phyloP scores from a whole-genome alignment of 2,113 vertebrate species.

The Bagarius yarrelli region DNA sequence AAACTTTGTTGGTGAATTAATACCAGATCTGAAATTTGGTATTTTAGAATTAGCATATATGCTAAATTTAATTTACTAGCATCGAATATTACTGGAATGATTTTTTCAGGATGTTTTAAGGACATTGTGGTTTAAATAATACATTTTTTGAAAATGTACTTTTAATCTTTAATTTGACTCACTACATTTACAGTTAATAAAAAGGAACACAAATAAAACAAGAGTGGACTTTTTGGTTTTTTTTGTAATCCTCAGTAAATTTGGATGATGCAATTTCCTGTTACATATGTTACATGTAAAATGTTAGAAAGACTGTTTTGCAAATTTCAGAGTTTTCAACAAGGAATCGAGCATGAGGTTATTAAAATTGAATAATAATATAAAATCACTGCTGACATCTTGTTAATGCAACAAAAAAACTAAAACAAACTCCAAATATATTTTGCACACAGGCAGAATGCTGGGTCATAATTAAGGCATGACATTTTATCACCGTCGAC shows the following conservation, averaged over 20 bases:
- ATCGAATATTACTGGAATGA: neutral
- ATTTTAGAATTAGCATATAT: neutral
- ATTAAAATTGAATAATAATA: too few species aligned
- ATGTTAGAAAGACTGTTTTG: too few species aligned
- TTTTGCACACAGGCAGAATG: slow-evolving; percentile 16
- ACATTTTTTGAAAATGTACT: neutral
- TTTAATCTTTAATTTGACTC: neutral
- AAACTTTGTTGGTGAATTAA: neutral
- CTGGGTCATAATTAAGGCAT: slow-evolving; percentile 50
- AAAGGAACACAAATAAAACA: too few species aligned
- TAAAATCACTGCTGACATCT: slow-evolving; percentile 29
- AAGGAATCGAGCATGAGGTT: too few species aligned
- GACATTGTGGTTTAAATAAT: neutral
- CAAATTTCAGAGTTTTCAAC: too few species aligned
- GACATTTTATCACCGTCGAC: slow-evolving; percentile 38
- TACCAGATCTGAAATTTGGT: neutral
- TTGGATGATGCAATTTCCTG: too few species aligned
- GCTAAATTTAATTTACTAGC: neutral
- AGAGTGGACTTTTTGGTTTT: too few species aligned
- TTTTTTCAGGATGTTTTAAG: neutral
- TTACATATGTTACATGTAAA: too few species aligned
- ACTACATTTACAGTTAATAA: too few species aligned
- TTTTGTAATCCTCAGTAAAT: too few species aligned
- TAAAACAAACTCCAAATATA: slow-evolving; percentile 3
- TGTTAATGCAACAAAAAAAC: neutral